Evolutionary conservation across 2,888 invertebrate genomes (phyloP).

Genomic region (Zaprionus bogoriensis): DNA sequence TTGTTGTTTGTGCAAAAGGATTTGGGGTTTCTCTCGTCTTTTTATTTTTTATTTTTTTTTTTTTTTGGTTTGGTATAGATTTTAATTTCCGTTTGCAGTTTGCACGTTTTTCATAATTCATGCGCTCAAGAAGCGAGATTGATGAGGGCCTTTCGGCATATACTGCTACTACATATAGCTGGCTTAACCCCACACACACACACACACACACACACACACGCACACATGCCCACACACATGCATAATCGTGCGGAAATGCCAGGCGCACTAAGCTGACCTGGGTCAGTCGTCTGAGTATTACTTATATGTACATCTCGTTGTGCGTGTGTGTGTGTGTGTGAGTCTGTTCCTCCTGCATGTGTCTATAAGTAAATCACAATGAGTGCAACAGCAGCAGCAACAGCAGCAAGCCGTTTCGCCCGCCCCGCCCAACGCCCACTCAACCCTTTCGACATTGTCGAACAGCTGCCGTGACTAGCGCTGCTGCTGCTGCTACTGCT

Average conservation of each 20-base stretch:
- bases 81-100: slow-evolving; percentile 77
- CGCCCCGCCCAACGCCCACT: slow-evolving; percentile 13
- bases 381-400: slow-evolving; percentile 59
- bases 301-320: slow-evolving; percentile 44
- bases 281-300: slow-evolving; percentile 62
- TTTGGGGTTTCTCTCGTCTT: too few species aligned
- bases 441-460: slow-evolving; percentile 64
- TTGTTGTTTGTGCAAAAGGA: slow-evolving; percentile 24
- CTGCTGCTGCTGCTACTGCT: slow-evolving; percentile 8
- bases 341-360: slow-evolving; percentile 6
- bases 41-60: slow-evolving; percentile 35
- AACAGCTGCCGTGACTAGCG: slow-evolving; percentile 68
- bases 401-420: slow-evolving; percentile 18
- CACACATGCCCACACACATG: slow-evolving; percentile 31
- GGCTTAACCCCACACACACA: slow-evolving; percentile 44
- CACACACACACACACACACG: slow-evolving; percentile 7
- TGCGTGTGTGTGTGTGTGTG: slow-evolving; percentile 10
- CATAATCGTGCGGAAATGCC: slow-evolving; percentile 75
- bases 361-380: slow-evolving; percentile 68
- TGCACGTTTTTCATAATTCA: slow-evolving; percentile 76
- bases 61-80: slow-evolving; percentile 64
- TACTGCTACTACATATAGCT: slow-evolving; percentile 29
- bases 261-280: slow-evolving; percentile 74
- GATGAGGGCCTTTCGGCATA: slow-evolving; percentile 56
- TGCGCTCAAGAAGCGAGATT: slow-evolving; percentile 75